A percentile compares a stretch with the other conserved stretches of the same genome.
phyloP scores from a whole-genome alignment of 2,888 invertebrate genomes.

The Oxytorus armatus region DNA sequence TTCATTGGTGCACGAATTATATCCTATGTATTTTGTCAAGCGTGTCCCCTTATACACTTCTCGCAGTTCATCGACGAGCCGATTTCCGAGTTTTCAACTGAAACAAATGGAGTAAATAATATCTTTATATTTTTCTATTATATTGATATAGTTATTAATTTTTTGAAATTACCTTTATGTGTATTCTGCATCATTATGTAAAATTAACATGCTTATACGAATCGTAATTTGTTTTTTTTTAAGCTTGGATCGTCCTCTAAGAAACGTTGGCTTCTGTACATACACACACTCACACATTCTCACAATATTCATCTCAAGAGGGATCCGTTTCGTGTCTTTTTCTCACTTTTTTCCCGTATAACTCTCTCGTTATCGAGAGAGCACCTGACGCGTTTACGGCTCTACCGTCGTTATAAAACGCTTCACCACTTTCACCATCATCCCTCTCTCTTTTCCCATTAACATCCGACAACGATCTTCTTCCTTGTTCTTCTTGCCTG shows the following conservation, averaged over 20 bases:
- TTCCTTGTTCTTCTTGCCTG: constrained; percentile 11
- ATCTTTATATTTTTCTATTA: not conserved
- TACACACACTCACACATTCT: not conserved
- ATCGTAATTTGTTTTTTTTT: too few species aligned
- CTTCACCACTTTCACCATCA: constrained; percentile 55
- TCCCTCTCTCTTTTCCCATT: constrained; percentile 41
- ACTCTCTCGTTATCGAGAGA: constrained; percentile 50
- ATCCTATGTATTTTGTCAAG: not conserved
- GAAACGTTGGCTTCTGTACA: too few species aligned
- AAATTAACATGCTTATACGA: too few species aligned
- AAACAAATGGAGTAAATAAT: not conserved
- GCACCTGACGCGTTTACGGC: constrained; percentile 57
- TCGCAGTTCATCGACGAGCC: not conserved
- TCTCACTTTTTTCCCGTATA: constrained; percentile 18
- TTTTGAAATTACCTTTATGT: not conserved
- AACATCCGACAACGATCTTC: not conserved
- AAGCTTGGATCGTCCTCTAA: too few species aligned
- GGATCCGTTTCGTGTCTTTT: constrained; percentile 35
- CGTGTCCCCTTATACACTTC: not conserved
- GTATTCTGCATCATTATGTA: too few species aligned
- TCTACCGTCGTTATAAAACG: constrained; percentile 56
- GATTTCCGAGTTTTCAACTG: not conserved
- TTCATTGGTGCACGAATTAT: not conserved
- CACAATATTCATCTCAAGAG: not conserved
- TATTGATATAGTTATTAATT: not conserved